Conservation (phyloP, 1,140 invertebrate genomes). For the Meloidogyne floridensis region DNA sequence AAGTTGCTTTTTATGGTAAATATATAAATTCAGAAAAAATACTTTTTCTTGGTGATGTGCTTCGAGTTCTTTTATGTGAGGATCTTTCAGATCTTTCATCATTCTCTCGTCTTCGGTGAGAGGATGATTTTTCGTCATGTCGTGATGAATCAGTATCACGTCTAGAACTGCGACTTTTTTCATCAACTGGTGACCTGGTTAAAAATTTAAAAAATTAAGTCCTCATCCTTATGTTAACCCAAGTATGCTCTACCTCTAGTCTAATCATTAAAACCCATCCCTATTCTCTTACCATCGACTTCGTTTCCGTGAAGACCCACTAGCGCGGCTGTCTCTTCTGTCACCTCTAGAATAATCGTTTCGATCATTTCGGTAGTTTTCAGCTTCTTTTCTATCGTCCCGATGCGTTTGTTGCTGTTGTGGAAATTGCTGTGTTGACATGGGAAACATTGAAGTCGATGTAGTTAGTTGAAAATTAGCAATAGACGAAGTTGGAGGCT, state of each 20-base stretch:
- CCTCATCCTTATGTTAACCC: too few relatives aligned
- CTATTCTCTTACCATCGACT: neutral
- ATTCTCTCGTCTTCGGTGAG: neutral
- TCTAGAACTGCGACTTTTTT: neutral
- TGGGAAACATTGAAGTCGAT: neutral
- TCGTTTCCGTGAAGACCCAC: neutral
- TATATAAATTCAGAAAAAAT: neutral
- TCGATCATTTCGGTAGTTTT: neutral
- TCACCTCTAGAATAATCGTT: neutral
- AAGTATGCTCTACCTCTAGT: too few relatives aligned
- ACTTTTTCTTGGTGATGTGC: constrained; percentile 8
- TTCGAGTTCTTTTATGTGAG: neutral
- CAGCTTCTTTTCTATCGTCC: neutral
- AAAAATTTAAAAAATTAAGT: neutral
- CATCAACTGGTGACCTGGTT: neutral
- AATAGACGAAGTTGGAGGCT: constrained; percentile 2
- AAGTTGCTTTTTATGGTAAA: neutral
- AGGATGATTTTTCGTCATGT: neutral
- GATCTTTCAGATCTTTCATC: neutral
- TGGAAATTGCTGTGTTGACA: neutral
- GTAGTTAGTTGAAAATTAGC: constrained; percentile 10
- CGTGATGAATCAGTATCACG: neutral
- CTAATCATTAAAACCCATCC: neutral
- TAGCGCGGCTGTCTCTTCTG: neutral
- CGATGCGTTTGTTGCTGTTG: neutral